Conservation (phyloP, 2,888 invertebrate genomes). For the Lithophane leautieri region DNA sequence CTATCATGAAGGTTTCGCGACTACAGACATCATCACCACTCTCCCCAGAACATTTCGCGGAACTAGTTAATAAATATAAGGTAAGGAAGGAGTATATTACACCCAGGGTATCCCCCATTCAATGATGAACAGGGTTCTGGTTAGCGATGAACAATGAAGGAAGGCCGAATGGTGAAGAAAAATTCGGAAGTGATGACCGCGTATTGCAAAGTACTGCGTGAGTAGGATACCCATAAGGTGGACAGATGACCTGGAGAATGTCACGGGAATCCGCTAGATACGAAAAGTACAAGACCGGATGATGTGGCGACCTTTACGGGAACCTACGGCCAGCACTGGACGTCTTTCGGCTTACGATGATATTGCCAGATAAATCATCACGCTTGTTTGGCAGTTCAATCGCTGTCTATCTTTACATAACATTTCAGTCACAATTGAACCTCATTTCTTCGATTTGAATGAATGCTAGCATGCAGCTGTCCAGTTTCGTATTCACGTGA, state of each 20-base stretch:
- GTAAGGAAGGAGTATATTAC: constrained; percentile 50
- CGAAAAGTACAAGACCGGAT: neutral
- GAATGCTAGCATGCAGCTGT: too few species aligned
- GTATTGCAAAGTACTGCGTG: neutral
- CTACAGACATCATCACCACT: constrained; percentile 72
- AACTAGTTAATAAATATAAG: constrained; percentile 76
- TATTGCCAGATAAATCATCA: neutral
- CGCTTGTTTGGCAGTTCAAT: neutral
- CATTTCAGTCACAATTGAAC: neutral
- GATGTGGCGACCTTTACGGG: neutral
- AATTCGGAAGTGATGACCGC: neutral
- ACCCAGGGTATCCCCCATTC: neutral
- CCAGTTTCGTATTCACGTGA: neutral
- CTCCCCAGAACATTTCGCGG: constrained; percentile 69
- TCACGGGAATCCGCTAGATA: neutral
- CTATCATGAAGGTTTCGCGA: constrained; percentile 72
- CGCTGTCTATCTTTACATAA: neutral
- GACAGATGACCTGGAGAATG: neutral
- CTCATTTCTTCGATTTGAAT: neutral
- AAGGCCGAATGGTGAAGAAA: neutral
- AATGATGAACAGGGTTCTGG: neutral
- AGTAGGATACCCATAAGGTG: neutral
- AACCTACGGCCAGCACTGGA: neutral
- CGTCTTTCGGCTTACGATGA: neutral
- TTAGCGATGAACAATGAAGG: neutral